These are phyloP conservation scores for Parazoanthus atlanticus DNA, from an alignment of 92 coral and sea anemone species.

Conservation along the genomic window DNA sequence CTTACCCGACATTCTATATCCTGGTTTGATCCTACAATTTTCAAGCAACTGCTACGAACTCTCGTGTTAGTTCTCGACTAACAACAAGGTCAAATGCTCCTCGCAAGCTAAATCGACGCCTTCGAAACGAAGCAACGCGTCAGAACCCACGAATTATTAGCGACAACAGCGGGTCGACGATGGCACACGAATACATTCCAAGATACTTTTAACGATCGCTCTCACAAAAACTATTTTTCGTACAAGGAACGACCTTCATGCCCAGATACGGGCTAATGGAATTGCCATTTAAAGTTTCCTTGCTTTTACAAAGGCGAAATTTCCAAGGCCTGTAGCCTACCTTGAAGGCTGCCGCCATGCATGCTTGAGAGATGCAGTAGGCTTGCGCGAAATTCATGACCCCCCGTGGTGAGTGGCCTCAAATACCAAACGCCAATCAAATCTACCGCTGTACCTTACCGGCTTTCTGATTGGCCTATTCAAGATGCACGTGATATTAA, in stretches of 20 bases:
- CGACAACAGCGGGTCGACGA: slow-evolving; percentile 51
- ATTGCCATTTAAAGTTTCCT: slow-evolving; percentile 17
- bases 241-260: slow-evolving; percentile 23
- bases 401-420: slow-evolving; percentile 41
- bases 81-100: slow-evolving; percentile 43
- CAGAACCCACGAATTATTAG: slow-evolving; percentile 49
- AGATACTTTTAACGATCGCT: slow-evolving; percentile 38
- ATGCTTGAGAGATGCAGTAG: slow-evolving; percentile 46
- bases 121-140: slow-evolving; percentile 54
- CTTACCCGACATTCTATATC: slow-evolving; percentile 47
- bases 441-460: slow-evolving; percentile 47
- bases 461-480: slow-evolving; percentile 21
- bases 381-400: slow-evolving; percentile 49
- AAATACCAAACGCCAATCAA: slow-evolving; percentile 50
- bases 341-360: slow-evolving; percentile 53
- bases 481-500: slow-evolving; percentile 40
- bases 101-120: slow-evolving; percentile 53
- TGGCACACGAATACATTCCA: slow-evolving; percentile 45
- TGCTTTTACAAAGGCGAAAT: slow-evolving; percentile 37
- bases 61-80: slow-evolving; percentile 37
- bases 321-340: slow-evolving; percentile 50
- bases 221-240: slow-evolving; percentile 34
- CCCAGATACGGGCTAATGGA: slow-evolving; percentile 29
- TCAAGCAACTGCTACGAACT: slow-evolving; percentile 32
- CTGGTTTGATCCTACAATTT: slow-evolving; percentile 20